Evolutionary conservation across 2,113 vertebrate species (phyloP).

Genomic region (Corynorhinus townsendii): DNA sequence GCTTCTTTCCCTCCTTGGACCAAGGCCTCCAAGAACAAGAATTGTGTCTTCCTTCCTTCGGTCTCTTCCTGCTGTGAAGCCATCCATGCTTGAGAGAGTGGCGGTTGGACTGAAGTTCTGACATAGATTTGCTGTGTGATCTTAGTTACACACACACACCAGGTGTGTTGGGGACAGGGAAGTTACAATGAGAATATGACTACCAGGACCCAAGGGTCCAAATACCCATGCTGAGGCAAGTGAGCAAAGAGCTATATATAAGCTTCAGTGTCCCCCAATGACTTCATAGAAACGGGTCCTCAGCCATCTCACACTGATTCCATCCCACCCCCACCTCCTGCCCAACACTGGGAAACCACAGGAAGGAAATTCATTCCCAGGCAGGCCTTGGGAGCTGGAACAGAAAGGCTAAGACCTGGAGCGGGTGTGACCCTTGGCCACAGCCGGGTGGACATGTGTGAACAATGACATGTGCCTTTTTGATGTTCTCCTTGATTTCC

Average conservation of each 20-base stretch:
- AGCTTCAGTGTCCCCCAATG: background rate
- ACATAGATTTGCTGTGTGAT: slow-evolving; percentile 40
- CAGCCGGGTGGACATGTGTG: slow-evolving; percentile 37
- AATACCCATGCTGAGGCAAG: background rate
- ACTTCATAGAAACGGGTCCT: background rate
- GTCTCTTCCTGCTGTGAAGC: background rate
- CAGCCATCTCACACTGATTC: slow-evolving; percentile 24
- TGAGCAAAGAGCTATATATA: background rate
- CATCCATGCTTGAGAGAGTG: background rate
- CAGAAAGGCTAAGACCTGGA: slow-evolving; percentile 51
- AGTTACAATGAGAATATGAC: slow-evolving; percentile 19
- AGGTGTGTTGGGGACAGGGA: too few species aligned
- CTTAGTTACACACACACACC: background rate
- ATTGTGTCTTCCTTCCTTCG: background rate
- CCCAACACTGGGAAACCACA: slow-evolving; percentile 59
- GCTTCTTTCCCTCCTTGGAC: background rate
- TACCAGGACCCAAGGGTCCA: background rate
- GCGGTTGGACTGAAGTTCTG: background rate
- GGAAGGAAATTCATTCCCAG: slow-evolving; percentile 76
- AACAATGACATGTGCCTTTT: slow-evolving; percentile 31
- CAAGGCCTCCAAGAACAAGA: background rate
- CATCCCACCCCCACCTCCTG: slow-evolving; percentile 59
- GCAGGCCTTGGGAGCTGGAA: slow-evolving; percentile 59
- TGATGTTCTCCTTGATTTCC: background rate
- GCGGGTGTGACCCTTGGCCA: slow-evolving; percentile 45